Percentiles rank a stretch among this genome's conserved stretches.
phyloP scores from a whole-genome alignment of 2,797 vertebrate species.

The Neosilurus mollespiculum region DNA sequence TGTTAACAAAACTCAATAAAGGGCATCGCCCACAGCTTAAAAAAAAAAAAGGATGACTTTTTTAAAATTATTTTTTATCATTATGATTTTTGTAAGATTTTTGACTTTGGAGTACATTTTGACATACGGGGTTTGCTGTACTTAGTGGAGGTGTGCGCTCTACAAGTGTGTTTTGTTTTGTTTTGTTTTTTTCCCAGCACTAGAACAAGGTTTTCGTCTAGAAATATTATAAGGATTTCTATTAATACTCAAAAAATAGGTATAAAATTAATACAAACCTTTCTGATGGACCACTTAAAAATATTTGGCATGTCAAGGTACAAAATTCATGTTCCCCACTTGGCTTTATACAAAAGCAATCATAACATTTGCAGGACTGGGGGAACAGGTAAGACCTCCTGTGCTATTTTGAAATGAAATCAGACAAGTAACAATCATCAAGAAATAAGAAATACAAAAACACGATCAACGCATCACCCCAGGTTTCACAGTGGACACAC shows the following conservation, averaged over 20 bases:
- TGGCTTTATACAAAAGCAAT: neutral
- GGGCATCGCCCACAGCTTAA: neutral
- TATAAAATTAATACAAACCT: neutral
- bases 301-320: neutral
- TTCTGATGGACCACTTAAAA: too few species aligned
- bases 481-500: neutral
- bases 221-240: neutral
- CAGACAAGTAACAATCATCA: constrained; percentile 7
- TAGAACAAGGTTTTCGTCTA: neutral
- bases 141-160: too few species aligned
- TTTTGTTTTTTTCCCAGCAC: neutral
- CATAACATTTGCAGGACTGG: neutral
- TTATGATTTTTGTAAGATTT: too few species aligned
- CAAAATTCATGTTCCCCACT: neutral
- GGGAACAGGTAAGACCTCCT: neutral
- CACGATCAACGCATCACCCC: neutral
- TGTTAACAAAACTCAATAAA: neutral
- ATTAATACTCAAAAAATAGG: neutral
- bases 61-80: too few species aligned
- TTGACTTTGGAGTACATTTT: too few species aligned
- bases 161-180: neutral
- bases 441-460: too few species aligned
- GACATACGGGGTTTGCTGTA: too few species aligned
- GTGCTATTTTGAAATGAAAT: constrained; percentile 3
- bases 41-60: neutral